These are phyloP conservation scores for Lethenteron reissneri DNA, from an alignment of 2,113 vertebrate genomes.

Conservation along the genomic window DNA sequence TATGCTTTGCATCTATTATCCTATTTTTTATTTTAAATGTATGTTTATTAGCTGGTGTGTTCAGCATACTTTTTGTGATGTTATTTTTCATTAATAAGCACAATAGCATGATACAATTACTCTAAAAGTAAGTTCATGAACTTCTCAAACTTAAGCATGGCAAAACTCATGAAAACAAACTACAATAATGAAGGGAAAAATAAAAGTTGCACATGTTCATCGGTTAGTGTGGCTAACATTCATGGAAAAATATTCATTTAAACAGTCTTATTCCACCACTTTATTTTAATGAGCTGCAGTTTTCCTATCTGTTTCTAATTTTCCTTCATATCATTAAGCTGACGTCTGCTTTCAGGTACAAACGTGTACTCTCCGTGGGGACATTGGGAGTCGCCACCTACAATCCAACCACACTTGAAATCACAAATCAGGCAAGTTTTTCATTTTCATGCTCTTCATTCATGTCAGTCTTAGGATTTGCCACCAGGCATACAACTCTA, in stretches of 20 bases:
- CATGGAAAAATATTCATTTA: not conserved
- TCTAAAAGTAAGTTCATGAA: not conserved
- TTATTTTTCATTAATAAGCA: not conserved
- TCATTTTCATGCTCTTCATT: not conserved
- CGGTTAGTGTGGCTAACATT: not conserved
- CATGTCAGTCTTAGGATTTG: not conserved
- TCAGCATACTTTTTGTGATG: not conserved
- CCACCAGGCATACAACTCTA: not conserved
- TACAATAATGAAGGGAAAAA: not conserved
- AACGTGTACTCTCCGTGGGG: conserved; percentile 86
- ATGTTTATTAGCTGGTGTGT: not conserved
- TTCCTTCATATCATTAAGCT: conserved; percentile 11
- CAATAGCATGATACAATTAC: not conserved
- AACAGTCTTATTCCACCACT: not conserved
- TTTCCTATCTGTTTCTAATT: not conserved
- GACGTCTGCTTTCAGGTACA: conserved; percentile 45
- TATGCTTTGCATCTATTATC: no score
- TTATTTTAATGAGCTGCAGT: not conserved
- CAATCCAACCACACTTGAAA: conserved; percentile 84
- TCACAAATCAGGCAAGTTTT: conserved; percentile 82
- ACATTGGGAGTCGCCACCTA: conserved; percentile 88
- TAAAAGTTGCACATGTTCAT: not conserved
- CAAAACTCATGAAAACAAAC: not conserved
- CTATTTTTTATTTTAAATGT: no score
- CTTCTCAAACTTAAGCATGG: not conserved